Evolutionary conservation across 2,888 invertebrate genomes (phyloP).

Genomic region (Lithodes maja): DNA sequence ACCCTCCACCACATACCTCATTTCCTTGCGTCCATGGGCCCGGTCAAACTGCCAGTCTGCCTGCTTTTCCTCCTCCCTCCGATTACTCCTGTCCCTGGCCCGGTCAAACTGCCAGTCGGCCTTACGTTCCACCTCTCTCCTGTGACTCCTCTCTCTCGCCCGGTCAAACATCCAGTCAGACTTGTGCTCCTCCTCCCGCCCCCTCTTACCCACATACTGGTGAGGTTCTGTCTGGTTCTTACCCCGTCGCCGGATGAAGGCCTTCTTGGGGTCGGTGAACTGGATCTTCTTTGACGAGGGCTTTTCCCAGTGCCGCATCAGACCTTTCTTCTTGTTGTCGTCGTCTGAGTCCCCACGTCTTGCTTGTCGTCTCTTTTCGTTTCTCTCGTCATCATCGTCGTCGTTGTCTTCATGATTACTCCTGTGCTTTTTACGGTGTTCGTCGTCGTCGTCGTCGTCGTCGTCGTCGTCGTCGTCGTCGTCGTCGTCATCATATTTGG

Average conservation of each 20-base stretch:
- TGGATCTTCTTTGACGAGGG: constrained; percentile 58
- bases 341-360: constrained; percentile 46
- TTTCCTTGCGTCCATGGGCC: constrained; percentile 8
- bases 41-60: constrained; percentile 44
- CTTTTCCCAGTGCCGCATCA: constrained; percentile 66
- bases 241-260: constrained; percentile 67
- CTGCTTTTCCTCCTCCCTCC: constrained; percentile 15
- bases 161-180: constrained; percentile 63
- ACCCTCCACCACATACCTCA: neutral
- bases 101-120: constrained; percentile 64
- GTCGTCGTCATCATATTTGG: constrained; percentile 50
- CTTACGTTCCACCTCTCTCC: constrained; percentile 44
- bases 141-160: constrained; percentile 46
- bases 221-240: constrained; percentile 56
- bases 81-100: constrained; percentile 38
- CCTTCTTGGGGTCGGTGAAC: constrained; percentile 54
- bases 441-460: constrained; percentile 52
- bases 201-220: constrained; percentile 23
- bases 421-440: constrained; percentile 29
- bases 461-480: constrained; percentile 60
- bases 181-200: constrained; percentile 49
- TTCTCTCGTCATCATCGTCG: constrained; percentile 22
- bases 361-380: neutral
- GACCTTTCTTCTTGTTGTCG: constrained; percentile 47
- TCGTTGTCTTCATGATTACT: constrained; percentile 41